Conservation (phyloP, 2,888 invertebrate species). For the Apamea sordens region DNA sequence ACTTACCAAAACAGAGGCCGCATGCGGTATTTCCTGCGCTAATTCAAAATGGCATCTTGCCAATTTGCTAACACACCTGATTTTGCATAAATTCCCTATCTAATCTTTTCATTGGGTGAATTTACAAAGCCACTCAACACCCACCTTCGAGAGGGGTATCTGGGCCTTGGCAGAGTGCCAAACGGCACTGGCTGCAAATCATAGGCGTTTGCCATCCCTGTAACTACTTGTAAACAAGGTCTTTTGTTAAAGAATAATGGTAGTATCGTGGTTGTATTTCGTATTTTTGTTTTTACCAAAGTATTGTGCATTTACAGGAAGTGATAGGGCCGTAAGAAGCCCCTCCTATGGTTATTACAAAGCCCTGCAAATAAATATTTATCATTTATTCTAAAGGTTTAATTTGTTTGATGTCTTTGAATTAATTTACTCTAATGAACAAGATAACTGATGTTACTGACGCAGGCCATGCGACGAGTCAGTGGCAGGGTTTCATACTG, state of each 20-base stretch:
- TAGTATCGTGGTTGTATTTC: not conserved
- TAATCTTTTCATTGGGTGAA: slow-evolving; percentile 69
- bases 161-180: slow-evolving; percentile 69
- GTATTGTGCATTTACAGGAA: not conserved
- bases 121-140: slow-evolving; percentile 66
- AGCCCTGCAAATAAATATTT: not conserved
- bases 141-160: slow-evolving; percentile 61
- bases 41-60: slow-evolving; percentile 60
- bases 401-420: not conserved
- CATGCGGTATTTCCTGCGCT: slow-evolving; percentile 27
- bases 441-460: not conserved
- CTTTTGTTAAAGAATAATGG: slow-evolving; percentile 39
- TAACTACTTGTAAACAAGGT: slow-evolving; percentile 71
- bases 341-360: not conserved
- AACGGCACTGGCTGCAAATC: slow-evolving; percentile 69
- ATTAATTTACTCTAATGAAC: not conserved
- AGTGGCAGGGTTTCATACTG: not conserved
- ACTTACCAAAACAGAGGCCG: slow-evolving; percentile 14
- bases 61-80: slow-evolving; percentile 67
- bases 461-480: too few species aligned
- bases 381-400: not conserved
- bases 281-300: slow-evolving; percentile 10
- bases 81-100: slow-evolving; percentile 68
- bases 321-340: too few species aligned
- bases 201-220: slow-evolving; percentile 60